Percentiles rank a stretch among this genome's conserved stretches.
Evolutionary conservation across 2,888 invertebrate species (phyloP).

Genomic region (Ennomos fuscantarius): DNA sequence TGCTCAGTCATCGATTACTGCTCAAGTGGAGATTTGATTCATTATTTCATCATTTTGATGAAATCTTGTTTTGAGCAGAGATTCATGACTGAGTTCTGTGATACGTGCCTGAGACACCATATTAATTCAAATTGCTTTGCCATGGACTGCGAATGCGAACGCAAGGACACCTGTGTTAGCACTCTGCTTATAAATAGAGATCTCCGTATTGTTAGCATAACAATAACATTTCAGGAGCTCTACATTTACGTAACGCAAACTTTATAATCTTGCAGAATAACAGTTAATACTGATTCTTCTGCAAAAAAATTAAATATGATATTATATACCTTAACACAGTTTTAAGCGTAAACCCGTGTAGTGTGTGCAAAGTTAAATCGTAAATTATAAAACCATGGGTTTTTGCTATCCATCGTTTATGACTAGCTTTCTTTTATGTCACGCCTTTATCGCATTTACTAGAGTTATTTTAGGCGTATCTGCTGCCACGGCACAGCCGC

Average conservation of each 20-base stretch:
- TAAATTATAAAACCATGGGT: slow-evolving; percentile 7
- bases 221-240: slow-evolving; percentile 24
- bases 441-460: slow-evolving; percentile 59
- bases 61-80: too few species aligned
- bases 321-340: too few species aligned
- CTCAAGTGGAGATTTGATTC: too few species aligned
- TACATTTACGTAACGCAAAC: not conserved
- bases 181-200: slow-evolving; percentile 29
- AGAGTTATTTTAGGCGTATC: slow-evolving; percentile 62
- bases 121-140: slow-evolving; percentile 5
- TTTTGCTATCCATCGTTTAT: slow-evolving; percentile 1
- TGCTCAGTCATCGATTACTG: too few species aligned
- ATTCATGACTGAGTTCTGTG: too few species aligned
- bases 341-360: too few species aligned
- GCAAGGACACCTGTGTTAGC: slow-evolving; percentile 27
- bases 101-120: too few species aligned
- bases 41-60: too few species aligned
- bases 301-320: too few species aligned
- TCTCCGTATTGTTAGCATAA: slow-evolving; percentile 25
- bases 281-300: too few species aligned
- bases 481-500: slow-evolving; percentile 54
- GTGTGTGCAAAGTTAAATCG: not conserved
- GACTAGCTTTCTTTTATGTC: slow-evolving; percentile 52
- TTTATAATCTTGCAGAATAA: slow-evolving; percentile 16
- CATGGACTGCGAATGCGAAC: slow-evolving; percentile 17